Percentiles rank a stretch among this genome's conserved stretches.
These are phyloP conservation scores for Neoscelio sp. DNA, from an alignment of 2,888 invertebrate genomes.

Conservation along the genomic window DNA sequence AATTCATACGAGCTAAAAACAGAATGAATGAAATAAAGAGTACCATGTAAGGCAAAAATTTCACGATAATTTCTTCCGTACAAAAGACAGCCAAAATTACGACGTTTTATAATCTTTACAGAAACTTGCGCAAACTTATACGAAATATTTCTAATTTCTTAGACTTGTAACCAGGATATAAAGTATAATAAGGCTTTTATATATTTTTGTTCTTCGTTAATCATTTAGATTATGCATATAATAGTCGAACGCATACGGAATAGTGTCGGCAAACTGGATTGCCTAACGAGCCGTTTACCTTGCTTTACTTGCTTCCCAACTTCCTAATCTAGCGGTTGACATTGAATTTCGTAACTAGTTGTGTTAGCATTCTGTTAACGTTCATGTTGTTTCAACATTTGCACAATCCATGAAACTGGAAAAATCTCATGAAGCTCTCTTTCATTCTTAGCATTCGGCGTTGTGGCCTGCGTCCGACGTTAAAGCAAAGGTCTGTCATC, in stretches of 20 bases:
- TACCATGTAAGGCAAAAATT: too few species aligned
- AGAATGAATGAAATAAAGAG: constrained; percentile 23
- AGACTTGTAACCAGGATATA: background rate
- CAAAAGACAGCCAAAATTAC: too few species aligned
- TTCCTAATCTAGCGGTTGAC: constrained; percentile 61
- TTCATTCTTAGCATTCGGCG: background rate
- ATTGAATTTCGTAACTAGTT: constrained; percentile 62
- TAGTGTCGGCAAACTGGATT: constrained; percentile 43
- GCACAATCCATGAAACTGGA: constrained; percentile 26
- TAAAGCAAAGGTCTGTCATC: too few species aligned
- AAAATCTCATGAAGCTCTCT: constrained; percentile 25
- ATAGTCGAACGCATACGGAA: constrained; percentile 40
- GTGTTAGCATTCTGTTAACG: constrained; percentile 48
- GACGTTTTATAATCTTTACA: too few species aligned
- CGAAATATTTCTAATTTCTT: too few species aligned
- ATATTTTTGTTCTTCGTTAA: constrained; percentile 21
- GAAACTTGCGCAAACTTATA: too few species aligned
- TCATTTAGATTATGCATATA: constrained; percentile 30
- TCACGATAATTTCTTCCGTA: too few species aligned
- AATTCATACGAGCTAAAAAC: constrained; percentile 57
- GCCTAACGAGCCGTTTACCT: constrained; percentile 54
- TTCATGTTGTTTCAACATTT: constrained; percentile 49
- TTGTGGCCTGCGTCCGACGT: too few species aligned
- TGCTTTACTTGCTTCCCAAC: constrained; percentile 50
- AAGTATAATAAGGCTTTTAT: constrained; percentile 34